phyloP scores from a whole-genome alignment of 2,113 vertebrate species.

The Sarotherodon lohbergeri region DNA sequence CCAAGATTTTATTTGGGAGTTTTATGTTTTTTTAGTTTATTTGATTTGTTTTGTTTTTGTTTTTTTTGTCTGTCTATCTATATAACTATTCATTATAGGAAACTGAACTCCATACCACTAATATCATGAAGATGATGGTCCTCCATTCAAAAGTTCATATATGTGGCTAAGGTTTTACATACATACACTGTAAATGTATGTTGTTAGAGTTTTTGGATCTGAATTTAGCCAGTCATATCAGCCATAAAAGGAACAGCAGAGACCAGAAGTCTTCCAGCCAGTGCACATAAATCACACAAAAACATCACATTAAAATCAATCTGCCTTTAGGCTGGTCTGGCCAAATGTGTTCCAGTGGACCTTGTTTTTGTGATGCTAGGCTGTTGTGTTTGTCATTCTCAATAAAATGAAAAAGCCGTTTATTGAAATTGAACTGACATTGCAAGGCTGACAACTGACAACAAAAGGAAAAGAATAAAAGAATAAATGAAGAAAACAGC shows the following conservation, averaged over 20 bases:
- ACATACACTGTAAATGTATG: not conserved
- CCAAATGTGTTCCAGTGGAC: constrained; percentile 1
- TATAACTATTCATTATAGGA: not conserved
- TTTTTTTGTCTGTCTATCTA: not conserved
- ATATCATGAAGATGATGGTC: not conserved
- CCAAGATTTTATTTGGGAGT: not conserved
- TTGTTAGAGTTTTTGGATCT: not conserved
- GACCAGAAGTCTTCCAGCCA: not conserved
- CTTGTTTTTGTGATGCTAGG: not conserved
- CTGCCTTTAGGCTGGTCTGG: constrained; percentile 25
- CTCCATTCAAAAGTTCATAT: not conserved
- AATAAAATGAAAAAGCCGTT: not conserved
- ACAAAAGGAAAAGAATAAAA: not conserved
- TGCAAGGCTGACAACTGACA: not conserved
- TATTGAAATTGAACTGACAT: constrained; percentile 2
- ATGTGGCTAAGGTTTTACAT: not conserved
- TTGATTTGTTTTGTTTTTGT: not conserved
- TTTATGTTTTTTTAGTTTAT: not conserved
- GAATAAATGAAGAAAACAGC: not conserved
- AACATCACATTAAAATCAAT: constrained; percentile 14
- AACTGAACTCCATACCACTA: not conserved
- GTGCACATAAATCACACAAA: constrained; percentile 15
- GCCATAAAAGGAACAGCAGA: constrained; percentile 29
- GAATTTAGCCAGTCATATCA: not conserved
- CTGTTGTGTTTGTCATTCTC: not conserved